A percentile compares a stretch with the other conserved stretches of the same genome.
These are phyloP conservation scores for Caenorhabditis sp. DNA, from an alignment of 2,888 invertebrate genomes.

Conservation along the genomic window DNA sequence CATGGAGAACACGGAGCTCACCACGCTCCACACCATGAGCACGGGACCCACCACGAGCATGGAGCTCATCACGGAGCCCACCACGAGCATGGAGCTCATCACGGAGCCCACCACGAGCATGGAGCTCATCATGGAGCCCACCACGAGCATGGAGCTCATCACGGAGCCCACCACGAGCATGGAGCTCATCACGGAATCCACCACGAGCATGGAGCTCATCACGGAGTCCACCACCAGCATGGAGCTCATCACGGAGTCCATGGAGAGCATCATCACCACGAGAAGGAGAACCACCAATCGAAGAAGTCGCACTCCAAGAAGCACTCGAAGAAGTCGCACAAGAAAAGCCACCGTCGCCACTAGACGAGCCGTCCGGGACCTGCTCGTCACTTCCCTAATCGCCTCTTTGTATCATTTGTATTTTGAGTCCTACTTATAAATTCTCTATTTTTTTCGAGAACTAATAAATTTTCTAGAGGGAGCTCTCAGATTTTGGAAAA, in stretches of 20 bases:
- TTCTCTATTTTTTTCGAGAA: conserved; percentile 10
- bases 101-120: conserved; percentile 9
- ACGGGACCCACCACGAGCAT: conserved; percentile 22
- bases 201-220: neutral
- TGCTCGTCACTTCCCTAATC: neutral
- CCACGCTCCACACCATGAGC: conserved; percentile 10
- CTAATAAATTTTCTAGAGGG: conserved; percentile 10
- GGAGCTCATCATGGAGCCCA: conserved; percentile 3
- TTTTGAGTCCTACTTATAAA: conserved; percentile 5
- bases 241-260: neutral
- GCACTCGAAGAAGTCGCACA: conserved; percentile 8
- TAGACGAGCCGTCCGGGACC: neutral
- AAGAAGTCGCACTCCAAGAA: conserved; percentile 37
- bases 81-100: conserved; percentile 22
- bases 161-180: neutral
- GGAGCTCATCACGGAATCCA: conserved; percentile 1
- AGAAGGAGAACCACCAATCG: conserved; percentile 7
- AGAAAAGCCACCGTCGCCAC: conserved; percentile 32
- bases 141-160: neutral
- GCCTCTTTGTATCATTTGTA: conserved; percentile 43
- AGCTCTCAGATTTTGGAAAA: neutral
- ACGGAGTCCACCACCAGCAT: conserved; percentile 1
- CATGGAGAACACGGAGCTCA: conserved; percentile 18
- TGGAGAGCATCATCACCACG: neutral
- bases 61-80: conserved; percentile 21